These are phyloP conservation scores for Solea senegalensis DNA, from an alignment of 2,113 vertebrate genomes.

Conservation along the genomic window DNA sequence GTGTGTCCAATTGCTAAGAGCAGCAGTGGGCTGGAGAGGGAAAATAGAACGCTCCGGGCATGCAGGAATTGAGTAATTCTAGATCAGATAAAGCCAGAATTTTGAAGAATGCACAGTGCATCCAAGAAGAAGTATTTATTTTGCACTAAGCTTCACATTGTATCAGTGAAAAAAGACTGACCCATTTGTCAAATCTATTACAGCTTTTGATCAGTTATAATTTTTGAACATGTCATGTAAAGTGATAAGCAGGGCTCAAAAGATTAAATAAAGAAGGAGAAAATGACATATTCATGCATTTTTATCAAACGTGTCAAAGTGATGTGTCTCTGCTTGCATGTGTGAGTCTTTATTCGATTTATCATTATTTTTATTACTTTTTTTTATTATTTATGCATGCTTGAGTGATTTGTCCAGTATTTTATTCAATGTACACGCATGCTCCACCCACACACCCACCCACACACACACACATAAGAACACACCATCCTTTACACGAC, in stretches of 20 bases:
- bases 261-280: neutral
- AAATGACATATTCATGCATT: neutral
- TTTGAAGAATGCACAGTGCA: neutral
- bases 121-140: neutral
- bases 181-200: neutral
- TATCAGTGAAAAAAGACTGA: neutral
- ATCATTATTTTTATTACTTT: no score
- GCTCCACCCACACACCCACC: neutral
- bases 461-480: neutral
- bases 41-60: conserved; percentile 4
- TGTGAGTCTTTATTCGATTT: no score
- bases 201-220: neutral
- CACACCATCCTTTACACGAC: conserved; percentile 5
- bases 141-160: neutral
- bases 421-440: neutral
- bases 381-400: no score
- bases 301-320: neutral
- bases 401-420: conserved; percentile 3
- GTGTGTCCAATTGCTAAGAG: conserved; percentile 44
- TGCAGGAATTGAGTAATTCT: conserved; percentile 25
- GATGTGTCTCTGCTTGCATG: neutral
- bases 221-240: neutral
- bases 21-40: conserved; percentile 16
- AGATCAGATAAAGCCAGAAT: conserved; percentile 4
- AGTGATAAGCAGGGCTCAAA: neutral